A percentile compares a stretch with the other conserved stretches of the same genome.
Conservation (phyloP, 2,888 invertebrate species). For the Chydorus sphaericus region DNA sequence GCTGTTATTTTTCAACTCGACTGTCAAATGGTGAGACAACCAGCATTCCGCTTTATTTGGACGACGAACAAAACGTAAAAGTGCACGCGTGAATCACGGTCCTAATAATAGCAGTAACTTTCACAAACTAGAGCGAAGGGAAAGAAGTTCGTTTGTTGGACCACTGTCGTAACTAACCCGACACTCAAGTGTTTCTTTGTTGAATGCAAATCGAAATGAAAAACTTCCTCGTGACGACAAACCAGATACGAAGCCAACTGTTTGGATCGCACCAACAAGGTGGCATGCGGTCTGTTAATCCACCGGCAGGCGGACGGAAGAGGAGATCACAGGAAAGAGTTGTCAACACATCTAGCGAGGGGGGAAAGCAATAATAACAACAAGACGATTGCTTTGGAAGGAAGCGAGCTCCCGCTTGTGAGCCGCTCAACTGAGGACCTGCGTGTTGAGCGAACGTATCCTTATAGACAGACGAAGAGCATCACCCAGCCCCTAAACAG, state of each 20-base stretch:
- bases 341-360: neutral
- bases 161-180: neutral
- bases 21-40: too few species aligned
- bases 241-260: too few species aligned
- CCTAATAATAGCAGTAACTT: neutral
- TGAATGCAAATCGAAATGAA: neutral
- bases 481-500: neutral
- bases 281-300: too few species aligned
- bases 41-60: too few species aligned
- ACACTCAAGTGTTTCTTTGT: neutral
- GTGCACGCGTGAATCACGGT: neutral
- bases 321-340: neutral
- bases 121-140: neutral
- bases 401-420: slow-evolving; percentile 3
- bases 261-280: too few species aligned
- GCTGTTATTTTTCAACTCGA: too few species aligned
- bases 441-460: neutral
- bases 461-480: neutral
- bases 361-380: neutral
- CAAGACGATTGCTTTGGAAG: too few species aligned
- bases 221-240: too few species aligned
- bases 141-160: neutral
- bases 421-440: slow-evolving; percentile 1
- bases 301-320: neutral
- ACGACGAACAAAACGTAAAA: neutral